phyloP scores from a whole-genome alignment of 2,113 vertebrate genomes.

The Pica pica region DNA sequence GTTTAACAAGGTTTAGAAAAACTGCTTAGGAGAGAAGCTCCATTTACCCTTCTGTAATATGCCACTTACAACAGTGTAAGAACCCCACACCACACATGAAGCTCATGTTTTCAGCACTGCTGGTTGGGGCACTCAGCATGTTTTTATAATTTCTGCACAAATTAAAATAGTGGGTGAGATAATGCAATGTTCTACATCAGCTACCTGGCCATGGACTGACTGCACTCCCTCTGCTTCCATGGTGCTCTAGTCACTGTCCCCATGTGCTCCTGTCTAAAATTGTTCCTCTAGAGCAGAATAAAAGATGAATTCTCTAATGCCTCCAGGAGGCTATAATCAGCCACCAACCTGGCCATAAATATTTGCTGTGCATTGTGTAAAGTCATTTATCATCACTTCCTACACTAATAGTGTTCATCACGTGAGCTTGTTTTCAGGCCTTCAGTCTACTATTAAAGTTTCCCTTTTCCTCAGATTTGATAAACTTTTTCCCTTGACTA shows the following conservation, averaged over 20 bases:
- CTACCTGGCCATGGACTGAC: not conserved
- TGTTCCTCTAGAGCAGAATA: not conserved
- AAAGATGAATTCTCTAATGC: not conserved
- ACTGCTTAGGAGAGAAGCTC: not conserved
- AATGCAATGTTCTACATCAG: not conserved
- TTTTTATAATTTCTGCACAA: not conserved
- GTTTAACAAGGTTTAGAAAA: constrained; percentile 77
- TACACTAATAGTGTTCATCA: not conserved
- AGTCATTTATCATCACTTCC: not conserved
- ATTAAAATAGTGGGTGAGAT: not conserved
- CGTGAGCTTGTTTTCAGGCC: not conserved
- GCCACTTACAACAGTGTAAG: not conserved
- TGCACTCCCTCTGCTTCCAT: not conserved
- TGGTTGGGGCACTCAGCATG: not conserved
- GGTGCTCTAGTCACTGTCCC: not conserved
- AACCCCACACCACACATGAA: not conserved
- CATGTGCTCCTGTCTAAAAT: not conserved
- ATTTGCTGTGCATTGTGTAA: not conserved
- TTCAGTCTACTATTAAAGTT: not conserved
- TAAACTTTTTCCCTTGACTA: not conserved
- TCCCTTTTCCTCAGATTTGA: not conserved
- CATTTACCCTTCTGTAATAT: not conserved
- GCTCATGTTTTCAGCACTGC: not conserved
- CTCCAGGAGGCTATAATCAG: not conserved
- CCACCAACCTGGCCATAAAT: not conserved